phyloP scores from a whole-genome alignment of 2,797 vertebrate genomes.

The Dendrocincla tyrannina region DNA sequence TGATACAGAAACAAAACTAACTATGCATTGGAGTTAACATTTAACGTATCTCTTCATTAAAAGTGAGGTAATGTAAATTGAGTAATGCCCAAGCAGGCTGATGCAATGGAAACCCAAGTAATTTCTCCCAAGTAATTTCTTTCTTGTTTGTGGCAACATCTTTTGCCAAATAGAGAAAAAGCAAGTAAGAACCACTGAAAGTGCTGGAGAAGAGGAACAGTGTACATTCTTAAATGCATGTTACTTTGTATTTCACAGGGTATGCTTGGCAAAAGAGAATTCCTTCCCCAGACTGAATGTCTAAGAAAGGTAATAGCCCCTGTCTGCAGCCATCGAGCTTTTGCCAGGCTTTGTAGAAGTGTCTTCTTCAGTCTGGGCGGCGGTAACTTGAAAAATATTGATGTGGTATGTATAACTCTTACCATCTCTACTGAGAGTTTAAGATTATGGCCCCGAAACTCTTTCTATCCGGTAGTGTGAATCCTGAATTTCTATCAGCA shows the following conservation, averaged over 20 bases:
- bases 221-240: background rate
- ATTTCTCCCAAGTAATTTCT: background rate
- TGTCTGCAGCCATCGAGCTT: background rate
- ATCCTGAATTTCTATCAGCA: background rate
- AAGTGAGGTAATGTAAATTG: background rate
- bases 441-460: background rate
- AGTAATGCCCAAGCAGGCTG: background rate
- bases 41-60: background rate
- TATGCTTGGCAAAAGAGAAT: slow-evolving; percentile 35
- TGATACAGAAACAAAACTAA: background rate
- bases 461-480: background rate
- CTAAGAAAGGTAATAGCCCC: background rate
- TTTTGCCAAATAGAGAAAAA: background rate
- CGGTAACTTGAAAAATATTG: slow-evolving; percentile 39
- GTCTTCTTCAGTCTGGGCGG: background rate
- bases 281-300: background rate
- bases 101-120: background rate
- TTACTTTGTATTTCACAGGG: background rate
- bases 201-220: background rate
- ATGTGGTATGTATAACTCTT: background rate
- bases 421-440: background rate
- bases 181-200: background rate
- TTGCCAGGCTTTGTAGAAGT: slow-evolving; percentile 19
- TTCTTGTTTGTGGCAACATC: background rate
- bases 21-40: background rate